Percentiles rank a stretch among this genome's conserved stretches.
These are phyloP conservation scores for Scaptomyza tumidula DNA, from an alignment of 2,888 invertebrate species.

Conservation along the genomic window DNA sequence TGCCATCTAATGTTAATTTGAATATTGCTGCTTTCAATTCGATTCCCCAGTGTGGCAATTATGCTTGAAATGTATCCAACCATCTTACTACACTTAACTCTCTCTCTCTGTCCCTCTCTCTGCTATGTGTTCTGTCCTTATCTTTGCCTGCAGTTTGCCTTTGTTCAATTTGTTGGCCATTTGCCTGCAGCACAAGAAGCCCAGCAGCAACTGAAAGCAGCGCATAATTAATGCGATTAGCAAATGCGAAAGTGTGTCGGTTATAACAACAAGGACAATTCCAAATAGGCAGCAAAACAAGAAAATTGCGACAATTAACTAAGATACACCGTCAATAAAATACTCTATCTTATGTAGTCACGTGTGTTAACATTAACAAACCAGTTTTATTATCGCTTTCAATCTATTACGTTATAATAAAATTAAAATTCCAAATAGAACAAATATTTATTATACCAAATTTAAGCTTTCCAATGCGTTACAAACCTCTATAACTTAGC, in stretches of 20 bases:
- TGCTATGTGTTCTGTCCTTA: constrained; percentile 19
- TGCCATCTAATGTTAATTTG: constrained; percentile 50
- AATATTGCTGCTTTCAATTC: constrained; percentile 57
- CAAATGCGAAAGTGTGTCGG: constrained; percentile 74
- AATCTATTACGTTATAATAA: not conserved
- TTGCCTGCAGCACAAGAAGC: constrained; percentile 70
- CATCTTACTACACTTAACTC: constrained; percentile 6
- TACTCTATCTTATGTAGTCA: constrained; percentile 22
- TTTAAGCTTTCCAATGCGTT: constrained; percentile 3
- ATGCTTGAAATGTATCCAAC: constrained; percentile 46
- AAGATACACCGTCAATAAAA: not conserved
- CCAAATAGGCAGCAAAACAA: constrained; percentile 30
- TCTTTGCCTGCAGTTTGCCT: constrained; percentile 67
- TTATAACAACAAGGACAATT: constrained; percentile 64
- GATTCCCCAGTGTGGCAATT: constrained; percentile 72
- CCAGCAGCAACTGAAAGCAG: constrained; percentile 68
- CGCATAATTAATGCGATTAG: constrained; percentile 79
- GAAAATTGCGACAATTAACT: not conserved
- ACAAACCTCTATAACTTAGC: constrained; percentile 18
- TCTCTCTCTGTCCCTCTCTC: not conserved
- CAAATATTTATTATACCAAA: not conserved
- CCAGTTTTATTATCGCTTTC: no score
- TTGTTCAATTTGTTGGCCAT: constrained; percentile 70
- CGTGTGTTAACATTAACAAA: no score
- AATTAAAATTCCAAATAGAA: not conserved